Evolutionary conservation across 1,140 invertebrate species (phyloP).

Genomic region (Hyles euphorbiae): DNA sequence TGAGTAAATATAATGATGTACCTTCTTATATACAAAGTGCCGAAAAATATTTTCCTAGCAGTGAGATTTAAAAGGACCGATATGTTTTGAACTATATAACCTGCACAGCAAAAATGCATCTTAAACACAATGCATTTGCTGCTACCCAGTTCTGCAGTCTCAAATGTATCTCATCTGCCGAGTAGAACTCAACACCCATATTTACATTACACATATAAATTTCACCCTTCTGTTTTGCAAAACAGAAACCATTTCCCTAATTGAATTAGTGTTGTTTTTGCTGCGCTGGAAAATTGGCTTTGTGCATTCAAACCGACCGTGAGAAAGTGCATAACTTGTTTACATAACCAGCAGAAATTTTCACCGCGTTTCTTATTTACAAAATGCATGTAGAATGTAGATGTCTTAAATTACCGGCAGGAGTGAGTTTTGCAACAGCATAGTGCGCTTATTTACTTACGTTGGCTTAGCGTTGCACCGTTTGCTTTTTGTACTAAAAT

Average conservation of each 20-base stretch:
- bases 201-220: constrained; percentile 49
- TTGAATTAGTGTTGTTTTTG: constrained; percentile 69
- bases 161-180: constrained; percentile 26
- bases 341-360: constrained; percentile 30
- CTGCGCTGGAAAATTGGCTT: constrained; percentile 61
- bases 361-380: constrained; percentile 16
- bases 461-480: too few relatives aligned
- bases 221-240: constrained; percentile 33
- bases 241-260: constrained; percentile 58
- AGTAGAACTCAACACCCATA: constrained; percentile 36
- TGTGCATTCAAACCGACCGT: constrained; percentile 53
- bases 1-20: too few relatives aligned
- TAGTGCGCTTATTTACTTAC: too few relatives aligned
- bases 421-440: neutral
- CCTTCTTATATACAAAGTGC: too few relatives aligned
- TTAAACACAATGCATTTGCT: too few relatives aligned
- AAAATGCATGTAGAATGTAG: constrained; percentile 12
- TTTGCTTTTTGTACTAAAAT: too few relatives aligned
- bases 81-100: too few relatives aligned
- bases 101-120: too few relatives aligned
- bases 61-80: too few relatives aligned
- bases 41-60: too few relatives aligned
- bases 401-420: constrained; percentile 7
- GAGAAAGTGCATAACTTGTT: constrained; percentile 56
- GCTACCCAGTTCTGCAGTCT: too few relatives aligned